phyloP scores from a whole-genome alignment of 1,140 invertebrate genomes.

The Cepaea nemoralis region DNA sequence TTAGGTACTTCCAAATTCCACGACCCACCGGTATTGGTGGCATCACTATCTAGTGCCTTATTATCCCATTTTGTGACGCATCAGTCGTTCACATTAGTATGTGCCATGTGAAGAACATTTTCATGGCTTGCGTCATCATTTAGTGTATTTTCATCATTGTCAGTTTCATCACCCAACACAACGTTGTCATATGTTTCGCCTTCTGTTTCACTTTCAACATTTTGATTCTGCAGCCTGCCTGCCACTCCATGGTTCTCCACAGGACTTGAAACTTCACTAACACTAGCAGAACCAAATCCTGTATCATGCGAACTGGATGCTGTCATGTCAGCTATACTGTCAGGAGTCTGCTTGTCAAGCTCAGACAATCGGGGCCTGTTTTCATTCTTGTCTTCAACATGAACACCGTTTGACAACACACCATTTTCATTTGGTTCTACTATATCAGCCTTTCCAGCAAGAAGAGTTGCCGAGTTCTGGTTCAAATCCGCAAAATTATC shows the following conservation, averaged over 20 bases:
- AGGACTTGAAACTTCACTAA: slow-evolving; percentile 13
- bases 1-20: too few species aligned
- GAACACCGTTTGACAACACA: background rate
- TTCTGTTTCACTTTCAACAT: background rate
- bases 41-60: too few species aligned
- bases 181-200: background rate
- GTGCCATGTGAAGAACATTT: background rate
- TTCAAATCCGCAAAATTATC: background rate
- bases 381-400: background rate
- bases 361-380: slow-evolving; percentile 7
- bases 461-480: background rate
- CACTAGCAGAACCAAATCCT: slow-evolving; percentile 29
- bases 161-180: background rate
- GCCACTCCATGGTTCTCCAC: background rate
- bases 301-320: slow-evolving; percentile 28
- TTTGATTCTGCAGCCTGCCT: background rate
- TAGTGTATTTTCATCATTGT: background rate
- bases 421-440: background rate
- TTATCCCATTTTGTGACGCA: too few species aligned
- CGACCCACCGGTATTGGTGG: too few species aligned
- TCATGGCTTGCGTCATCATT: background rate
- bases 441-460: background rate
- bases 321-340: background rate
- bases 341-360: too few species aligned
- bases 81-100: too few species aligned